These are phyloP conservation scores for Bubo bubo DNA, from an alignment of 2,113 vertebrate genomes.

Conservation along the genomic window DNA sequence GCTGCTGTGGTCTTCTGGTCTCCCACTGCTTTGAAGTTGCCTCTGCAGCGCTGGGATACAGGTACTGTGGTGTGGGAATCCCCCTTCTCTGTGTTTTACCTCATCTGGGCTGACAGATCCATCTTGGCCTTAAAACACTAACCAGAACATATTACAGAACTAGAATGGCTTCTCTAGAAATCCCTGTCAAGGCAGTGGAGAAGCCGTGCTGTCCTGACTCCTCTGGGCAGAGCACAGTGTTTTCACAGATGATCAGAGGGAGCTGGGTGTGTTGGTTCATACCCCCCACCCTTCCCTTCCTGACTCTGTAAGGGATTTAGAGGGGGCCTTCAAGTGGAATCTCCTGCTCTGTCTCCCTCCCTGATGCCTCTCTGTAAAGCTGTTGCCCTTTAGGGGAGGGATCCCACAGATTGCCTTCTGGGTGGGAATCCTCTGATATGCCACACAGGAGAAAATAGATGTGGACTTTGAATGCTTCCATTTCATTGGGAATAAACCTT, in stretches of 20 bases:
- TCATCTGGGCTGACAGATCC: accelerated
- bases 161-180: not conserved
- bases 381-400: not conserved
- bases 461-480: not conserved
- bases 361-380: not conserved
- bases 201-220: not conserved
- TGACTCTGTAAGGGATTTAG: not conserved
- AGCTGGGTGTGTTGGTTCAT: not conserved
- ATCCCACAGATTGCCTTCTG: not conserved
- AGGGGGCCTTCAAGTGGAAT: not conserved
- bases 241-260: not conserved
- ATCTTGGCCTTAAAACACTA: not conserved
- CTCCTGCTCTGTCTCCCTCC: not conserved
- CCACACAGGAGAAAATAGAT: not conserved
- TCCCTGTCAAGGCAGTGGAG: not conserved
- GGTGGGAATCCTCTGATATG: not conserved
- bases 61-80: not conserved
- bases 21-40: not conserved
- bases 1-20: not conserved
- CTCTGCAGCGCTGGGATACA: accelerated
- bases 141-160: not conserved
- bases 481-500: not conserved
- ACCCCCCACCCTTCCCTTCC: not conserved
- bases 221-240: not conserved
- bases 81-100: not conserved